These are phyloP conservation scores for Leucoma salicis DNA, from an alignment of 2,888 invertebrate species.

Conservation along the genomic window DNA sequence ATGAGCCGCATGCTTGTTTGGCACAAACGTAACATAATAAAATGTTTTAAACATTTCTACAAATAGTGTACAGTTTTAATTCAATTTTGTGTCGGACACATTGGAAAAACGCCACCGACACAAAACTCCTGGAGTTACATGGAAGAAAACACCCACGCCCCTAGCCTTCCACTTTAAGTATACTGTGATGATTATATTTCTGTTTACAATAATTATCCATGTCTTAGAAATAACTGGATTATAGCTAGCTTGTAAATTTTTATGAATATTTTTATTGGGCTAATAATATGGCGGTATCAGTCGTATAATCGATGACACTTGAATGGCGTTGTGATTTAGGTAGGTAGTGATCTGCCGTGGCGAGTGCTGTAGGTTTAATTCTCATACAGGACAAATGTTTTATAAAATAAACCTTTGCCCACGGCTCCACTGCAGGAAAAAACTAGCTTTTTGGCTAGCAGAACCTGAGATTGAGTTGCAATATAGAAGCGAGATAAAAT, in stretches of 20 bases:
- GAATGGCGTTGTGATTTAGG: background rate
- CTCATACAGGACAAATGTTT: too few species aligned
- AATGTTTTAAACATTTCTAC: too few species aligned
- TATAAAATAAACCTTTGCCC: too few species aligned
- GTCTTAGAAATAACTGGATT: constrained; percentile 7
- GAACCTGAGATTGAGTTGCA: too few species aligned
- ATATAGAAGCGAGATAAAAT: too few species aligned
- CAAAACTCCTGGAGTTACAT: constrained; percentile 33
- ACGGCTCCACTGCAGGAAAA: too few species aligned
- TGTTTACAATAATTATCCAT: constrained; percentile 25
- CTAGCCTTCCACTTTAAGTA: constrained; percentile 37
- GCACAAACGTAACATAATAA: too few species aligned
- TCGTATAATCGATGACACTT: background rate
- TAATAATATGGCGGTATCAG: constrained; percentile 8
- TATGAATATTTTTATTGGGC: constrained; percentile 13
- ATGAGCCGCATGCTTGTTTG: too few species aligned
- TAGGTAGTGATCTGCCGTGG: too few species aligned
- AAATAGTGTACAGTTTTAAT: too few species aligned
- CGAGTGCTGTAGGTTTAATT: too few species aligned
- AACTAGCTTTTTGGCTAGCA: too few species aligned
- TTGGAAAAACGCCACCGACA: constrained; percentile 13
- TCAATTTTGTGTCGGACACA: constrained; percentile 16
- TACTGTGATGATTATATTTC: constrained; percentile 32
- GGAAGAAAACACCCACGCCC: constrained; percentile 33
- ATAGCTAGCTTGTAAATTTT: background rate